Percentiles rank a stretch among this genome's conserved stretches.
phyloP scores from a whole-genome alignment of 2,797 vertebrate species.

The Astyanax mexicanus region DNA sequence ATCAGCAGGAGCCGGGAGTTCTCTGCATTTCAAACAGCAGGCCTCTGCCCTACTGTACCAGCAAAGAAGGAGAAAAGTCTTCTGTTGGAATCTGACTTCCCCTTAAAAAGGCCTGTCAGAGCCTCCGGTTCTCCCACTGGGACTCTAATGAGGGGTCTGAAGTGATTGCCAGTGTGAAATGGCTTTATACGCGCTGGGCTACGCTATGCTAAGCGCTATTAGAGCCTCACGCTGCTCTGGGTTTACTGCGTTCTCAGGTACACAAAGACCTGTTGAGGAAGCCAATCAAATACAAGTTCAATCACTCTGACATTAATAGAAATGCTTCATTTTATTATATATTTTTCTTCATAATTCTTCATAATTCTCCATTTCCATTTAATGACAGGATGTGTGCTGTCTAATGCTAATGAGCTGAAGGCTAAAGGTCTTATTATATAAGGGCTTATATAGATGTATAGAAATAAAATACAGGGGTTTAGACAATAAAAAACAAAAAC shows the following conservation, averaged over 20 bases:
- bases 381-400: background rate
- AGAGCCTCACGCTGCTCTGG: constrained; percentile 11
- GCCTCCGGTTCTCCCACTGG: background rate
- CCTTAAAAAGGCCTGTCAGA: constrained; percentile 20
- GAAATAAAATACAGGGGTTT: no score
- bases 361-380: background rate
- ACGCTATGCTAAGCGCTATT: constrained; percentile 3
- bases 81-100: background rate
- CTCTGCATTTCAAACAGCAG: constrained; percentile 45
- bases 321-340: no score
- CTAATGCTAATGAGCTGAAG: background rate
- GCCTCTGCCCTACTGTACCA: constrained; percentile 43
- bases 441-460: no score
- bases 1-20: constrained; percentile 36
- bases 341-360: no score
- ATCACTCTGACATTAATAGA: background rate
- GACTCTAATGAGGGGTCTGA: constrained; percentile 43
- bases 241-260: constrained; percentile 6
- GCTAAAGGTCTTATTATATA: no score
- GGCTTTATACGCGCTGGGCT: constrained; percentile 4
- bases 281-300: constrained; percentile 12
- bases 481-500: no score
- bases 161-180: constrained; percentile 34
- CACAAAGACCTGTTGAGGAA: background rate
- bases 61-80: constrained; percentile 25